Evolutionary conservation across 2,797 vertebrate genomes (phyloP).

Genomic region (Oophaga sylvatica): DNA sequence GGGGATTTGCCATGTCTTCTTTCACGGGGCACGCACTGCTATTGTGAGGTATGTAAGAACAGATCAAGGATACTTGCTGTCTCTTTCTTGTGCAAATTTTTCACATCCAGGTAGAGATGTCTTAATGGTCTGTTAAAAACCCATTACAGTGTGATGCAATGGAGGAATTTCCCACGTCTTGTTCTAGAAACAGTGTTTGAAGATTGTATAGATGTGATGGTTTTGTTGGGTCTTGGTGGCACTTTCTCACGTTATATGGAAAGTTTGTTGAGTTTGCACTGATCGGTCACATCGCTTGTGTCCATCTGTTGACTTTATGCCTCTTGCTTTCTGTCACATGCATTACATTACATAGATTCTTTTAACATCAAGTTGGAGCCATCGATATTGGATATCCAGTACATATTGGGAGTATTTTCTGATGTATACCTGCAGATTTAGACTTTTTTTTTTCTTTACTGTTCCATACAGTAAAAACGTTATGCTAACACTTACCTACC

Average conservation of each 20-base stretch:
- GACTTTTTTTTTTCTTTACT: too few relatives aligned
- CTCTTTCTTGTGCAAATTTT: constrained; percentile 15
- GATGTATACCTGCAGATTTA: too few relatives aligned
- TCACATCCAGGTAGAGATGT: constrained; percentile 22
- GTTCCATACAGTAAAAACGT: too few relatives aligned
- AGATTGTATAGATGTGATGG: background rate
- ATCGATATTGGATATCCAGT: background rate
- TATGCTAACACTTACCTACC: too few relatives aligned
- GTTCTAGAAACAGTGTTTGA: constrained; percentile 21
- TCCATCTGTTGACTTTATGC: background rate
- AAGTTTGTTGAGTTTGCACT: constrained; percentile 12
- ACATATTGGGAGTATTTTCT: too few relatives aligned
- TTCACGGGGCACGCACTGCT: background rate
- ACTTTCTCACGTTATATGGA: constrained; percentile 1
- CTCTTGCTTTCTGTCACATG: background rate
- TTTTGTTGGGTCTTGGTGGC: background rate
- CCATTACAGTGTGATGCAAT: constrained; percentile 31
- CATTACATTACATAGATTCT: background rate
- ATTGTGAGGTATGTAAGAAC: constrained; percentile 12
- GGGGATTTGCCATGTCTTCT: constrained; percentile 28
- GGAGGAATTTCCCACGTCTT: constrained; percentile 32
- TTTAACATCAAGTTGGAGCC: background rate
- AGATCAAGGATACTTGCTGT: constrained; percentile 1
- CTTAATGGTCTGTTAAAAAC: constrained; percentile 44
- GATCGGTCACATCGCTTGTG: background rate